These are phyloP conservation scores for Corella eumyota DNA, from an alignment of 23 tunicate species.

Conservation along the genomic window DNA sequence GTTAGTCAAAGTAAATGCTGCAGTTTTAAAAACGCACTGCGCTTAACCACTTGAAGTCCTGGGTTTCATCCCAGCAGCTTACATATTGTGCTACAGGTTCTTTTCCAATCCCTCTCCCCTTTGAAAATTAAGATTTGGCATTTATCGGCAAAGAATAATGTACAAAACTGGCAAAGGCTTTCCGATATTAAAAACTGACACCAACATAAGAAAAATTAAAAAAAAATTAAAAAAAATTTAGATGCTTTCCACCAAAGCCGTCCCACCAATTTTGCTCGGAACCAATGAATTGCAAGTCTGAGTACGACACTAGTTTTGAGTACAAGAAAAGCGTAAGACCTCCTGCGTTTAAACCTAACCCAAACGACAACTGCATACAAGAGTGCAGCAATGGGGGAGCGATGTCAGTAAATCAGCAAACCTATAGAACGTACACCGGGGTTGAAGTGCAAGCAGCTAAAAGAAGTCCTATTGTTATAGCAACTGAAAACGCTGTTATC, in stretches of 20 bases:
- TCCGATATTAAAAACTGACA: too few relatives aligned
- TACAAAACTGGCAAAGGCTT: too few relatives aligned
- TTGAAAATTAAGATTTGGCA: too few relatives aligned
- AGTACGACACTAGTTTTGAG: conserved; percentile 27
- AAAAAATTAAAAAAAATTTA: background rate
- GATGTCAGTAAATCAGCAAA: conserved; percentile 24
- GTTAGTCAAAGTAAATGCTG: background rate
- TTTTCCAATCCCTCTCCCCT: too few relatives aligned
- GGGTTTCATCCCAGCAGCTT: too few relatives aligned
- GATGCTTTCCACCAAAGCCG: conserved; percentile 34
- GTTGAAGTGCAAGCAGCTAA: conserved; percentile 19
- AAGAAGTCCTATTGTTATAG: conserved; percentile 15
- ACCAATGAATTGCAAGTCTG: conserved; percentile 16
- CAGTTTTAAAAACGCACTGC: background rate
- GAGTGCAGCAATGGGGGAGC: conserved; percentile 10
- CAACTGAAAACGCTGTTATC: conserved; percentile 24
- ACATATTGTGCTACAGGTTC: too few relatives aligned
- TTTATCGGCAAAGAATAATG: too few relatives aligned
- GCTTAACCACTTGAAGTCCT: too few relatives aligned
- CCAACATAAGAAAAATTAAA: too few relatives aligned
- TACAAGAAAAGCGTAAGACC: conserved; percentile 2
- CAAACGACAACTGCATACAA: conserved; percentile 12
- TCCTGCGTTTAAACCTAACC: conserved; percentile 20
- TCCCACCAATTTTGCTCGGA: background rate
- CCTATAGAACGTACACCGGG: conserved; percentile 24